Percentiles rank a stretch among this genome's conserved stretches.
These are phyloP conservation scores for Macropodus opercularis DNA, from an alignment of 2,797 vertebrate genomes.

Conservation along the genomic window DNA sequence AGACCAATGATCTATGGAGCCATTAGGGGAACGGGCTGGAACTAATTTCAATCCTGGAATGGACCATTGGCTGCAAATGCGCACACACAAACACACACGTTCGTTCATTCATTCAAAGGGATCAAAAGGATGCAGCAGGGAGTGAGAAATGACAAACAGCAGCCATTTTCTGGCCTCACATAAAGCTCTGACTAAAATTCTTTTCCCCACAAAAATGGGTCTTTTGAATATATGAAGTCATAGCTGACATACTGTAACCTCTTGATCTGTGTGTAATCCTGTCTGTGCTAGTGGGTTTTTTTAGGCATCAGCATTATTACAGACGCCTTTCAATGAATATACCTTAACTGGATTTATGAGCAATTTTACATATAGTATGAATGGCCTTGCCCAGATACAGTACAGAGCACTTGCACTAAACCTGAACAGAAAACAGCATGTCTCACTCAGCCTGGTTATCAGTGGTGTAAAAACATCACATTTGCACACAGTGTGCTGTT, in stretches of 20 bases:
- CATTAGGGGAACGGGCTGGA: constrained; percentile 80
- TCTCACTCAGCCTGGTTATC: neutral
- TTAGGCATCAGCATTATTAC: neutral
- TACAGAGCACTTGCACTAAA: neutral
- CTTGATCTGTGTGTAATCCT: neutral
- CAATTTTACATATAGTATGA: neutral
- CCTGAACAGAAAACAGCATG: neutral
- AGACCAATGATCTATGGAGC: constrained; percentile 82
- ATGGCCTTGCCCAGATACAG: neutral
- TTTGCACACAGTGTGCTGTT: neutral
- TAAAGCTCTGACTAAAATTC: constrained; percentile 32
- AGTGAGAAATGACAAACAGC: constrained; percentile 50
- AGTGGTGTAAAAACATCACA: neutral
- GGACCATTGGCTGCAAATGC: constrained; percentile 52
- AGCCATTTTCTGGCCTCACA: constrained; percentile 62
- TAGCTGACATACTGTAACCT: neutral
- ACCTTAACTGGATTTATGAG: neutral
- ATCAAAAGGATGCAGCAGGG: constrained; percentile 54
- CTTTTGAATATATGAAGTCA: neutral
- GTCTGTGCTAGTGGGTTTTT: neutral
- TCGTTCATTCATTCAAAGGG: constrained; percentile 21
- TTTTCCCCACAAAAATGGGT: constrained; percentile 24
- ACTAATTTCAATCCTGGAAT: constrained; percentile 81
- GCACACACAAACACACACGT: constrained; percentile 24
- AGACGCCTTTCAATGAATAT: neutral